phyloP scores from a whole-genome alignment of 2,797 vertebrate species.

The Miichthys miiuy region DNA sequence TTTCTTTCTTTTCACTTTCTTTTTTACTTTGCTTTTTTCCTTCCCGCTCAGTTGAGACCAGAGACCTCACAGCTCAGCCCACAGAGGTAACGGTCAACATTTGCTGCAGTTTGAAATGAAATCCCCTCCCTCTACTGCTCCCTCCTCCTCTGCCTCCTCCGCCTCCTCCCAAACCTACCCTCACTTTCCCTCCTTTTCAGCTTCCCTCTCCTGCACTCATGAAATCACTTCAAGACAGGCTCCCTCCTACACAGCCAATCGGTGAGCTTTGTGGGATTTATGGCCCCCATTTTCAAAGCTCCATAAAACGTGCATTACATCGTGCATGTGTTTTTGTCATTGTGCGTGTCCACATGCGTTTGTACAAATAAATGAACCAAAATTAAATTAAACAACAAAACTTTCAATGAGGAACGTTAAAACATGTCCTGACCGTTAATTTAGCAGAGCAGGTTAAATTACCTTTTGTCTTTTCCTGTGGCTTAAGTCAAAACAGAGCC shows the following conservation, averaged over 20 bases:
- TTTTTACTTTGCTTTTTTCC: neutral
- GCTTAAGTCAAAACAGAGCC: constrained; percentile 11
- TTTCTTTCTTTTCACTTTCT: neutral
- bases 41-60: constrained; percentile 21
- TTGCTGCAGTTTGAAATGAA: constrained; percentile 68
- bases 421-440: neutral
- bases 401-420: neutral
- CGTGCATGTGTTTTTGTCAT: constrained; percentile 15
- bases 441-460: neutral
- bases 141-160: constrained; percentile 12
- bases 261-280: constrained; percentile 58
- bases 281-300: constrained; percentile 58
- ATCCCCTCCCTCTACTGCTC: constrained; percentile 57
- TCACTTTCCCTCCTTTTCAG: constrained; percentile 41
- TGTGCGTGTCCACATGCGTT: neutral
- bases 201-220: constrained; percentile 39
- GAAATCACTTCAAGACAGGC: constrained; percentile 61
- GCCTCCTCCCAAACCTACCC: constrained; percentile 30
- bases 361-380: constrained; percentile 26
- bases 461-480: constrained; percentile 8
- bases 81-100: constrained; percentile 61
- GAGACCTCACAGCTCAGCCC: constrained; percentile 24
- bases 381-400: constrained; percentile 15
- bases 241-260: constrained; percentile 53
- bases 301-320: constrained; percentile 51